These are phyloP conservation scores for Champsocephalus esox DNA, from an alignment of 2,797 vertebrate species.

Conservation along the genomic window DNA sequence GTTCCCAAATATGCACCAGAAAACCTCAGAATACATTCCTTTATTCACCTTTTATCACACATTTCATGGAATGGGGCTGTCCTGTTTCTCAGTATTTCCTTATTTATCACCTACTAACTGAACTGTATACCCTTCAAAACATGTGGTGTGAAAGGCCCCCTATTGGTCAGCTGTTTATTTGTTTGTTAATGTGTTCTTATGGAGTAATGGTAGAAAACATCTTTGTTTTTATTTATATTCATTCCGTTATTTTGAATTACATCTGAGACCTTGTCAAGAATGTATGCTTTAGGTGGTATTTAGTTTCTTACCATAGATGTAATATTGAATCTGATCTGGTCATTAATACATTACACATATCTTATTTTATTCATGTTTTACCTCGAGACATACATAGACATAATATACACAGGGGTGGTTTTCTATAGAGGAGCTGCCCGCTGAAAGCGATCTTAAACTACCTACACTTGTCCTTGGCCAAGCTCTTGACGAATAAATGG, in stretches of 20 bases:
- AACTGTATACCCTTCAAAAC: neutral
- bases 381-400: conserved; percentile 7
- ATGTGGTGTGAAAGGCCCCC: neutral
- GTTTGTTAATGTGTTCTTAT: neutral
- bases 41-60: conserved; percentile 1
- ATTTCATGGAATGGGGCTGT: neutral
- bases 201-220: neutral
- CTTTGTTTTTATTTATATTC: neutral
- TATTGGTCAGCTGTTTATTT: neutral
- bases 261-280: neutral
- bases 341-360: neutral
- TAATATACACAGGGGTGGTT: neutral
- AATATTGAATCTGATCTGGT: neutral
- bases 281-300: neutral
- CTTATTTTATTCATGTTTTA: neutral
- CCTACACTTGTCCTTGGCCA: conserved; percentile 54
- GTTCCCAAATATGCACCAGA: conserved; percentile 49
- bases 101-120: neutral
- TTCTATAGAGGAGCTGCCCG: neutral
- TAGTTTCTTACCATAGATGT: neutral
- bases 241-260: neutral
- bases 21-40: conserved; percentile 32
- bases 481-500: conserved; percentile 55
- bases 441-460: conserved; percentile 34
- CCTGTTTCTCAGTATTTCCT: neutral